Base-by-base conservation (phyloP, 2,888 invertebrate genomes). In the Tetheella fluctuosa region DNA sequence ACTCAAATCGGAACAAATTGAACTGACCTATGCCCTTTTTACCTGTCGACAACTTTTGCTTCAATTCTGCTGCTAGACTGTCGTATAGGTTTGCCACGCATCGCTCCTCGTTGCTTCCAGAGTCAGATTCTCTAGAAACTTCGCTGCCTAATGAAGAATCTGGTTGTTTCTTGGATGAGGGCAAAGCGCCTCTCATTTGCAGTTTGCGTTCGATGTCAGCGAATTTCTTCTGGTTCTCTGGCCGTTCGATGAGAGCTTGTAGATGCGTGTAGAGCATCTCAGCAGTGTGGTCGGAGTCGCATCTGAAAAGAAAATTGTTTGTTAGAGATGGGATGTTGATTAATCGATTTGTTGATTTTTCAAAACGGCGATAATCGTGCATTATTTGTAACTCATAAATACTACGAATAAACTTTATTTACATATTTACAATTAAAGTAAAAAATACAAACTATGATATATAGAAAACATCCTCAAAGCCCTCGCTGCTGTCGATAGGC, bases 211-310 rank as follows among this genome's bases (percentile, higher is more conserved):
- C 98, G 59, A 98, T 96, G 79, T 97, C 97, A 2, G 95, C 94
- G 77, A 98, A 96, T 69, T 98, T 96, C 89, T 97, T 95, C 90
- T 97, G 96, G 91, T 97, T 96, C 83, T 98, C 97, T 39, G 98
- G 96, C 67, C 97, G 90, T 71, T 96, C 95, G 75, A 97, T 92
- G 25, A 99, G 89, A 10, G 96, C 95, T 88, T 97, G 96, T 63
- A 99, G 90, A 79, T 98, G 98, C 13, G 96, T 95, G 82, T 96
- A 96, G 62, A 99, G 94, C 81, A 98, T 95, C 65, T 96, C 95
- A 0, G 99, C 99, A 23, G 99, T 99, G 82, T 98, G 97, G 68
- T 98, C 96, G 12, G 98, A 98, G 87, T 99, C 99, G 86, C 98
- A 98, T 87, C 93, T 93, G 90, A 64, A 39, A 64, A 76, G 65